A percentile compares a stretch with the other conserved stretches of the same genome.
Conservation (phyloP, 2,797 vertebrate genomes). For the Pseudochaenichthys georgianus region DNA sequence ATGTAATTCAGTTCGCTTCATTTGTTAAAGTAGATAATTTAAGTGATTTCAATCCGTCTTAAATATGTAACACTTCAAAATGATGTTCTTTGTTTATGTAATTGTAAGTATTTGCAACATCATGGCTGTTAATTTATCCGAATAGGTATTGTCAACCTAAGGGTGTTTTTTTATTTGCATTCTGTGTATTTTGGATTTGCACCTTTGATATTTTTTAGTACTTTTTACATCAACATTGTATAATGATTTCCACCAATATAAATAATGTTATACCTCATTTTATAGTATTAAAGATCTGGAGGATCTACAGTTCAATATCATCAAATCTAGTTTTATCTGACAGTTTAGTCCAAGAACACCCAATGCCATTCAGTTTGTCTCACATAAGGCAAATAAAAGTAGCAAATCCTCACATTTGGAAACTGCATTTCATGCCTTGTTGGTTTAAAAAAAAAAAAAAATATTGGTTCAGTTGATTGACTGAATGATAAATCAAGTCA, state of each 20-base stretch:
- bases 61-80: not conserved
- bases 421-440: not conserved
- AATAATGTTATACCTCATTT: not conserved
- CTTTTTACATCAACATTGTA: not conserved
- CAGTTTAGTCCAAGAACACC: not conserved
- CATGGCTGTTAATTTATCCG: too few species aligned
- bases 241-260: accelerated
- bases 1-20: not conserved
- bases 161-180: not conserved
- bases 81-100: too few species aligned
- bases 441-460: too few species aligned
- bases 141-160: too few species aligned
- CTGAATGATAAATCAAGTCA: not conserved
- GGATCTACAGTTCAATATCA: not conserved
- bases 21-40: not conserved
- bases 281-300: too few species aligned
- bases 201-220: conserved; percentile 1
- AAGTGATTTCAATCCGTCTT: not conserved
- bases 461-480: not conserved
- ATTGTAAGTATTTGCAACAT: too few species aligned
- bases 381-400: not conserved
- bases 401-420: not conserved
- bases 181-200: not conserved
- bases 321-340: not conserved
- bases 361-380: not conserved